Conservation (phyloP, 1,140 invertebrate genomes). For the Cyclargus thomasi region DNA sequence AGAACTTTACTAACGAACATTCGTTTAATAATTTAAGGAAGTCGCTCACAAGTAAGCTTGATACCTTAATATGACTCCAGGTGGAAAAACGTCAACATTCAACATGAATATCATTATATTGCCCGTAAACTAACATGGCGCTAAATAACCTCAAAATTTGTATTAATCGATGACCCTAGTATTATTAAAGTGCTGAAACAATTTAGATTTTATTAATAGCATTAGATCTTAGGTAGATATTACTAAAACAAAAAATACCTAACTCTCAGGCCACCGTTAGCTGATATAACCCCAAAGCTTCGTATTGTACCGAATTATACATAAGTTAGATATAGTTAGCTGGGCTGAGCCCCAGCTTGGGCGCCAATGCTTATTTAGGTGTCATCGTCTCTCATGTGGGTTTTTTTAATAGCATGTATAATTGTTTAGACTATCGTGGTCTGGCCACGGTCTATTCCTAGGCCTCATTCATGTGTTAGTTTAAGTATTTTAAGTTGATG, state of each 20-base stretch:
- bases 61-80: neutral
- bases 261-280: constrained; percentile 11
- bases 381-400: constrained; percentile 67
- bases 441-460: constrained; percentile 4
- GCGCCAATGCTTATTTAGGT: constrained; percentile 12
- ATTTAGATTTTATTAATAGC: neutral
- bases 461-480: constrained; percentile 31
- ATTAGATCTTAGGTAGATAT: neutral
- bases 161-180: neutral
- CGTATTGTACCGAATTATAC: neutral
- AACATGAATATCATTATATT: neutral
- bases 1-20: neutral
- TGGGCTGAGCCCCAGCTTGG: neutral
- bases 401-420: constrained; percentile 71
- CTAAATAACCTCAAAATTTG: neutral
- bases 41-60: neutral
- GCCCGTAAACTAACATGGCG: neutral
- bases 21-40: neutral
- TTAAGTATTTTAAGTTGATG: constrained; percentile 28
- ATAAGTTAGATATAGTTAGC: neutral
- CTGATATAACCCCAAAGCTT: constrained; percentile 7
- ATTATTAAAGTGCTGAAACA: constrained; percentile 13
- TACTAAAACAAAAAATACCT: neutral
- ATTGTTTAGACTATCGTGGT: constrained; percentile 27
- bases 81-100: too few species aligned